Evolutionary conservation across 2,113 vertebrate genomes (phyloP).

Genomic region (Triplophysa tibetana): DNA sequence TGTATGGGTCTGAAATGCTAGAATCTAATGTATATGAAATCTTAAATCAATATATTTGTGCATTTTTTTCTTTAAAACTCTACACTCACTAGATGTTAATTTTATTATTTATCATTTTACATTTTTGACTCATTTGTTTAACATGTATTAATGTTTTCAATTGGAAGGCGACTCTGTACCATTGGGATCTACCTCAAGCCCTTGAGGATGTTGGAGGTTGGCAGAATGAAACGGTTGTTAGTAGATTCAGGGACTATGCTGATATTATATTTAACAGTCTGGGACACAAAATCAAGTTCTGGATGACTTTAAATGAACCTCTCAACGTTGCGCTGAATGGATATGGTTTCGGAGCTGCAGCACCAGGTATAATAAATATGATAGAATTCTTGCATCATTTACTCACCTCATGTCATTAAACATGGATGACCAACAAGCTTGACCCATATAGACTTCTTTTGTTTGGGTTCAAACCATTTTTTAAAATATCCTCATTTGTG

Average conservation of each 20-base stretch:
- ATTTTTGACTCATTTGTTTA: not conserved
- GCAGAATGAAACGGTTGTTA: slow-evolving; percentile 85
- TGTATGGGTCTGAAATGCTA: too few species aligned
- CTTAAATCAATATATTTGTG: too few species aligned
- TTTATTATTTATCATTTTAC: too few species aligned
- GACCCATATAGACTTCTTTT: too few species aligned
- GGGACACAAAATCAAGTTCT: slow-evolving; percentile 91
- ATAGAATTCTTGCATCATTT: not conserved
- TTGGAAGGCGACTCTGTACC: slow-evolving; percentile 85
- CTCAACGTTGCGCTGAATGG: slow-evolving; percentile 81
- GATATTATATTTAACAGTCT: slow-evolving; percentile 85
- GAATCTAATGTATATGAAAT: too few species aligned
- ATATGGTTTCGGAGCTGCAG: slow-evolving; percentile 81
- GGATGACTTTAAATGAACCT: slow-evolving; percentile 95
- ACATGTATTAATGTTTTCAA: not conserved
- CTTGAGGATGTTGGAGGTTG: slow-evolving; percentile 89
- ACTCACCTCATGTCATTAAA: too few species aligned
- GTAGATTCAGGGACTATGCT: slow-evolving; percentile 85
- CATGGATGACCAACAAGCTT: too few species aligned
- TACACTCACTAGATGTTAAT: too few species aligned
- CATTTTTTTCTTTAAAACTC: too few species aligned
- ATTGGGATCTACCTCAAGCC: slow-evolving; percentile 94
- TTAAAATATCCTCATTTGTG: too few species aligned
- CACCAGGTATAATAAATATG: slow-evolving; percentile 79
- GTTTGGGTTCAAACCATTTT: too few species aligned